Evolutionary conservation across 2,797 vertebrate genomes (phyloP).

Genomic region (Acrocephalus scirpaceus): DNA sequence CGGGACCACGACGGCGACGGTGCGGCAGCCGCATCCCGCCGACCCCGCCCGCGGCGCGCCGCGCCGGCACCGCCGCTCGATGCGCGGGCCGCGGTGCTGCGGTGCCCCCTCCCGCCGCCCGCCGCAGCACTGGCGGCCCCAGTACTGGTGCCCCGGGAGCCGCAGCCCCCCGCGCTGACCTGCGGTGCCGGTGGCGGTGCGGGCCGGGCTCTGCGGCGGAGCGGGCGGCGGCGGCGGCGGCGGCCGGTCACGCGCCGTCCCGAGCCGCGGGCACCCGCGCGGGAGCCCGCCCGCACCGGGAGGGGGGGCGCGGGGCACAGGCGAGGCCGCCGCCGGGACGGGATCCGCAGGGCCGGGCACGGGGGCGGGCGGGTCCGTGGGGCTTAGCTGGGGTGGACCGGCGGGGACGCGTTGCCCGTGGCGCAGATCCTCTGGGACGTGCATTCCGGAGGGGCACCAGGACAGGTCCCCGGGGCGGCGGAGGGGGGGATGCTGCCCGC

Average conservation of each 20-base stretch:
- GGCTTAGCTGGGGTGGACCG: background rate
- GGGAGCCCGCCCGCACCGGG: conserved; percentile 10
- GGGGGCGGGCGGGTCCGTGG: background rate
- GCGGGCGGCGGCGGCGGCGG: background rate
- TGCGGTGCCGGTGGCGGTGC: background rate
- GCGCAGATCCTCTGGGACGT: background rate
- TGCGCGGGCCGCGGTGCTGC: background rate
- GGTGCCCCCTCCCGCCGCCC: background rate
- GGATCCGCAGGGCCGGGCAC: background rate
- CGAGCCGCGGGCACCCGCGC: conserved; percentile 30
- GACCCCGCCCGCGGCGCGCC: background rate
- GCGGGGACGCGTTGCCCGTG: background rate
- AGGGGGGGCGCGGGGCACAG: background rate
- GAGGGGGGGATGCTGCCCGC: background rate
- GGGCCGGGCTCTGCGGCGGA: conserved; percentile 1
- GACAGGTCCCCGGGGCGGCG: too few relatives aligned
- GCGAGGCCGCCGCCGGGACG: background rate
- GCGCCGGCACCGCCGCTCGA: background rate
- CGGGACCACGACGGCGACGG: background rate
- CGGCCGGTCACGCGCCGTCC: conserved; percentile 30
- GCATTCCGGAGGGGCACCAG: background rate
- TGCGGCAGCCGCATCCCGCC: background rate
- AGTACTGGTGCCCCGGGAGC: background rate
- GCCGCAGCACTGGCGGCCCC: background rate
- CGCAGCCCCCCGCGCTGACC: conserved; percentile 12